These are phyloP conservation scores for Leptodactylus fallax DNA, from an alignment of 2,797 vertebrate genomes.

Conservation along the genomic window DNA sequence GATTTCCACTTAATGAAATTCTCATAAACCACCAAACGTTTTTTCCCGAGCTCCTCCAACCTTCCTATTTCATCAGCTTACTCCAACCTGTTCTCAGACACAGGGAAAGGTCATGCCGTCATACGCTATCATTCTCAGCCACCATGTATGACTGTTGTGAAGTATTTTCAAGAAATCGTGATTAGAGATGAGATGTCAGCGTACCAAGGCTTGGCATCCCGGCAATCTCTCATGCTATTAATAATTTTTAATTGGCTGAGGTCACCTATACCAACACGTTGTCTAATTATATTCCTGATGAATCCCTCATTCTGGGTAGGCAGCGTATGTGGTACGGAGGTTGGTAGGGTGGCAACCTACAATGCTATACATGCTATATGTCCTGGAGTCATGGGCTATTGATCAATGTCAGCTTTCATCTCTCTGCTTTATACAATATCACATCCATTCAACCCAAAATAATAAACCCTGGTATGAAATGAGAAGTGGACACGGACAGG, in stretches of 20 bases:
- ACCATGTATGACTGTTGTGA: conserved; percentile 67
- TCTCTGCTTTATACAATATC: too few species aligned
- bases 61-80: conserved; percentile 44
- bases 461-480: too few species aligned
- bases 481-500: too few species aligned
- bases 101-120: conserved; percentile 63
- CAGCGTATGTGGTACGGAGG: not conserved
- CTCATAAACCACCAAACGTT: not conserved
- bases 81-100: conserved; percentile 62
- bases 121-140: conserved; percentile 66
- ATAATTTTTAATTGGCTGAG: conserved; percentile 79
- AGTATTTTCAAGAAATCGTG: conserved; percentile 71
- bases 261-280: conserved; percentile 70
- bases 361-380: not conserved
- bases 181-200: conserved; percentile 70
- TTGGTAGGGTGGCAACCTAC: not conserved
- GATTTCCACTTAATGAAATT: conserved; percentile 26
- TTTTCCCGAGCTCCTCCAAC: conserved; percentile 10
- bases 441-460: too few species aligned
- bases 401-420: too few species aligned
- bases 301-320: conserved; percentile 65
- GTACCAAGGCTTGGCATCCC: conserved; percentile 66
- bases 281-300: conserved; percentile 72
- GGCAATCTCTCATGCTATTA: conserved; percentile 72
- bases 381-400: too few species aligned